Conservation (phyloP, 2,113 vertebrate genomes). For the Centropus unirufus region DNA sequence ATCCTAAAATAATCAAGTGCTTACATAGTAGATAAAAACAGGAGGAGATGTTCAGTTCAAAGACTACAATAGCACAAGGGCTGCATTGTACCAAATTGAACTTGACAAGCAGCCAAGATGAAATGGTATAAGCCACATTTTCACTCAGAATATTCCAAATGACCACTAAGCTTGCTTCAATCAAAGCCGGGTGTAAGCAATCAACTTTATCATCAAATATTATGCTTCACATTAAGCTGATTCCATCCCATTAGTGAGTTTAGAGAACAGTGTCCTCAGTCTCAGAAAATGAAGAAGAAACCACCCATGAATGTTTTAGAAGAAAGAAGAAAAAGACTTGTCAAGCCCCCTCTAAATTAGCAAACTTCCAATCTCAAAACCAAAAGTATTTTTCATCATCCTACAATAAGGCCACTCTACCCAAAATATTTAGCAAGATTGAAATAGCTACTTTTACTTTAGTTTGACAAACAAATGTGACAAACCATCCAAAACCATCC, state of each 20-base stretch:
- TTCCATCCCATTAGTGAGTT: slow-evolving; percentile 35
- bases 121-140: slow-evolving; percentile 16
- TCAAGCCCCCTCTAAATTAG: neutral
- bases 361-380: neutral
- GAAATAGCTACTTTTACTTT: neutral
- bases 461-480: neutral
- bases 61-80: slow-evolving; percentile 50
- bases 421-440: neutral
- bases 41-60: slow-evolving; percentile 41
- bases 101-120: slow-evolving; percentile 40
- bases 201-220: slow-evolving; percentile 26
- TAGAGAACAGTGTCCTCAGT: neutral
- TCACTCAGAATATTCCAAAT: neutral
- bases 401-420: neutral
- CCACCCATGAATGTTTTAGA: neutral
- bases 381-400: neutral
- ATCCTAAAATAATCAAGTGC: slow-evolving; percentile 34
- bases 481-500: neutral
- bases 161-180: slow-evolving; percentile 23
- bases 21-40: slow-evolving; percentile 19
- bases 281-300: neutral
- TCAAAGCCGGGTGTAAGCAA: slow-evolving; percentile 25
- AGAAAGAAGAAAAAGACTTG: neutral
- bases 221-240: neutral
- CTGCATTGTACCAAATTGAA: slow-evolving; percentile 39